These are phyloP conservation scores for Trachurus trachurus DNA, from an alignment of 2,797 vertebrate species.

Conservation along the genomic window DNA sequence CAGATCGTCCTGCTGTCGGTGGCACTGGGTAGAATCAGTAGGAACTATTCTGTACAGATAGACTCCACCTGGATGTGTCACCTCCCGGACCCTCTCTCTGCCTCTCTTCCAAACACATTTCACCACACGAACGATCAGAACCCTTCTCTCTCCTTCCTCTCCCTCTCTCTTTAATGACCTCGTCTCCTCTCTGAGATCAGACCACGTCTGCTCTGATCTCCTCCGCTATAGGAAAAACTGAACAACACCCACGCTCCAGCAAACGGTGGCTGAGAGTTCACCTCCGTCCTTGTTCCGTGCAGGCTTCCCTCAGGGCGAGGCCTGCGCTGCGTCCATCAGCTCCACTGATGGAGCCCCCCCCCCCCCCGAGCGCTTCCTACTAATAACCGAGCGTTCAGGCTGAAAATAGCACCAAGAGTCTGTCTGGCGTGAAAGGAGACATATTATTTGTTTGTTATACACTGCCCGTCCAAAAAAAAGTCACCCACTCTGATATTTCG, in stretches of 20 bases:
- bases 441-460: too few species aligned
- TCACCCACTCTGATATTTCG: too few species aligned
- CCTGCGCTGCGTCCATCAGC: background rate
- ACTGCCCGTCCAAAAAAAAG: too few species aligned
- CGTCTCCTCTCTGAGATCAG: background rate
- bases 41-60: slow-evolving; percentile 55
- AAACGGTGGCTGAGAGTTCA: background rate
- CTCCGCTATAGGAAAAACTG: slow-evolving; percentile 14
- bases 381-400: background rate
- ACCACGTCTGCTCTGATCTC: background rate
- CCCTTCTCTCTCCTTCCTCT: background rate
- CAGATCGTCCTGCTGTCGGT: slow-evolving; percentile 20
- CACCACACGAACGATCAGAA: background rate
- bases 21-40: slow-evolving; percentile 13
- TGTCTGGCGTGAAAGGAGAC: background rate
- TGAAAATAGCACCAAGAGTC: slow-evolving; percentile 16
- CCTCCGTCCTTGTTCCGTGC: background rate
- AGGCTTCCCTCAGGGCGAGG: background rate
- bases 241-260: slow-evolving; percentile 22
- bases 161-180: background rate
- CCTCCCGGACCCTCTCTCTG: background rate
- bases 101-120: background rate
- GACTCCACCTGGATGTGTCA: background rate
- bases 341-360: background rate
- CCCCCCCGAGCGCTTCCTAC: background rate